These are phyloP conservation scores for Potorous gilbertii DNA, from an alignment of 2,797 vertebrate genomes.

Conservation along the genomic window DNA sequence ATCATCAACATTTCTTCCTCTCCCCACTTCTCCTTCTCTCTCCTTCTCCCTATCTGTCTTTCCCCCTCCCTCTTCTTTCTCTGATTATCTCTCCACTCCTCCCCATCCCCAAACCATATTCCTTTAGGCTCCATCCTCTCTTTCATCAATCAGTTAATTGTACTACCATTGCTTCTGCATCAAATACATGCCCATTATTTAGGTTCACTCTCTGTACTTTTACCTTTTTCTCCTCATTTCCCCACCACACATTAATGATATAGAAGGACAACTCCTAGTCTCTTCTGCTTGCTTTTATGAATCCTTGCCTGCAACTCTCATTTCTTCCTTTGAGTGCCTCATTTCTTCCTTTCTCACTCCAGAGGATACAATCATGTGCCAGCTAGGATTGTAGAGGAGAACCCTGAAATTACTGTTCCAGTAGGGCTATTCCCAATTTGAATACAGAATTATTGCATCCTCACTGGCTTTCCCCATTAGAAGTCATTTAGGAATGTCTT, in stretches of 20 bases:
- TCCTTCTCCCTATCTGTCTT: not conserved
- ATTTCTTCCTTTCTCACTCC: not conserved
- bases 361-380: not conserved
- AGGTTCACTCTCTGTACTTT: not conserved
- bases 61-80: constrained; percentile 21
- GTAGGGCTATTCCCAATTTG: not conserved
- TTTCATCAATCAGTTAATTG: not conserved
- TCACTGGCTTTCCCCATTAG: not conserved
- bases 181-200: not conserved
- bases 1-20: not conserved
- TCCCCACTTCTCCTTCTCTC: not conserved
- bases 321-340: not conserved
- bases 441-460: not conserved
- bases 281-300: not conserved
- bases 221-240: not conserved
- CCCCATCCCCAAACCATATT: not conserved
- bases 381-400: not conserved
- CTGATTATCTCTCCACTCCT: not conserved
- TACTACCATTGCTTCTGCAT: not conserved
- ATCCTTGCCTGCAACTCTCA: not conserved
- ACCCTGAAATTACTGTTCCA: not conserved
- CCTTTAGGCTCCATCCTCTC: not conserved
- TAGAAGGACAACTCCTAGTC: not conserved
- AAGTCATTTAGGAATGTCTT: not conserved
- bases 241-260: not conserved